phyloP scores from a whole-genome alignment of 2,797 vertebrate species.

The Coregonus ussuriensis region DNA sequence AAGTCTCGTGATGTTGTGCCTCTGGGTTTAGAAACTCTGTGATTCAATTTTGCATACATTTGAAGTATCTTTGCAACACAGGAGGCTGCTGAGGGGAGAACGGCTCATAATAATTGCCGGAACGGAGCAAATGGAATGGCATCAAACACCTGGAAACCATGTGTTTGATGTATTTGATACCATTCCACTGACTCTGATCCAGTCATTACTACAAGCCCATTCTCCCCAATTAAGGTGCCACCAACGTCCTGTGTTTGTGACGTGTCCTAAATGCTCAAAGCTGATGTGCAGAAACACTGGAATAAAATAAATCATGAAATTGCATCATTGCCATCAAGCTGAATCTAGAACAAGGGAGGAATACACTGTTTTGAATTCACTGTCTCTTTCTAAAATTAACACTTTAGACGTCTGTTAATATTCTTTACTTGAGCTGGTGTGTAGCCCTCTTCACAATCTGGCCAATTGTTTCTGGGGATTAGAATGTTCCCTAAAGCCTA shows the following conservation, averaged over 20 bases:
- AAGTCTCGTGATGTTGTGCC: no score
- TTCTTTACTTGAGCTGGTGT: constrained; percentile 13
- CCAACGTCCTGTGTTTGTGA: neutral
- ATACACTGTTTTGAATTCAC: neutral
- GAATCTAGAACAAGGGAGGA: neutral
- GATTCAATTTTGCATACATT: no score
- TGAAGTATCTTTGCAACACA: no score
- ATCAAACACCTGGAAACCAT: no score
- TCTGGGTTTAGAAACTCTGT: no score
- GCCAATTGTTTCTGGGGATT: constrained; percentile 9
- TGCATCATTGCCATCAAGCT: neutral
- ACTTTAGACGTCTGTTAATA: neutral
- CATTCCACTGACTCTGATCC: no score
- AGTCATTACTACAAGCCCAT: no score
- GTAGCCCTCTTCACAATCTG: constrained; percentile 3
- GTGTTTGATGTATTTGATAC: no score
- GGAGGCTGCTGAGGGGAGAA: no score
- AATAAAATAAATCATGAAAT: neutral
- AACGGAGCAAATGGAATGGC: no score
- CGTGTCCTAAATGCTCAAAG: neutral
- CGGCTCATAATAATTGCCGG: no score
- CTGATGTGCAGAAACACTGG: neutral
- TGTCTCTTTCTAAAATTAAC: neutral
- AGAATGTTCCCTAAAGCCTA: neutral
- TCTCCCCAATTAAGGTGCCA: neutral